phyloP scores from a whole-genome alignment of 2,113 vertebrate genomes.

The Verasper variegatus region DNA sequence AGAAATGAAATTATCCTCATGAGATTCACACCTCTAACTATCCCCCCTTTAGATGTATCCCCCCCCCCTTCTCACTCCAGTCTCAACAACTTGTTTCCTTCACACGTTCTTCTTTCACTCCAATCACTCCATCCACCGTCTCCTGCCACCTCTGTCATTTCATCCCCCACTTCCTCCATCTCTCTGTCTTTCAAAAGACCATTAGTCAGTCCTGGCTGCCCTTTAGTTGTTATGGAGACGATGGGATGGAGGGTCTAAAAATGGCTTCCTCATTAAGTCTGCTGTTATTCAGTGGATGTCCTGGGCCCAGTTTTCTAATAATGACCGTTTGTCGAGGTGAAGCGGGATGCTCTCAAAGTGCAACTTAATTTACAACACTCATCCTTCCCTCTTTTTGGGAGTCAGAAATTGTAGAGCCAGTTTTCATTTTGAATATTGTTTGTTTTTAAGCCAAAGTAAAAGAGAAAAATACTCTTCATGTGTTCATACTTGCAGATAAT shows the following conservation, averaged over 20 bases:
- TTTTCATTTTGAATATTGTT: too few relatives aligned
- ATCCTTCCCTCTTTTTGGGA: too few relatives aligned
- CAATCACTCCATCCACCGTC: background rate
- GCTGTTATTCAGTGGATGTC: constrained; percentile 29
- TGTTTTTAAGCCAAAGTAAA: too few relatives aligned
- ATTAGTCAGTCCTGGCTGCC: constrained; percentile 58
- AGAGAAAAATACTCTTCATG: too few relatives aligned
- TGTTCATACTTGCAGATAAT: too few relatives aligned
- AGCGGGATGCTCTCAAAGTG: too few relatives aligned
- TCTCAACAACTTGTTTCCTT: background rate
- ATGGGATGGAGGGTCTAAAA: constrained; percentile 51
- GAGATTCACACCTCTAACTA: constrained; percentile 49
- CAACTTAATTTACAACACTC: too few relatives aligned
- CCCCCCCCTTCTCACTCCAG: background rate
- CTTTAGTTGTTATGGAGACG: constrained; percentile 71
- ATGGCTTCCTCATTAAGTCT: constrained; percentile 53
- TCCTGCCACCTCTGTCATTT: constrained; percentile 40
- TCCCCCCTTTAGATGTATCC: constrained; percentile 19
- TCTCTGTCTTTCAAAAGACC: constrained; percentile 55
- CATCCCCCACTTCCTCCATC: constrained; percentile 38
- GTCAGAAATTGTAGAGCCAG: too few relatives aligned
- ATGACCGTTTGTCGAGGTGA: background rate
- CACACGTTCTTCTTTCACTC: constrained; percentile 6
- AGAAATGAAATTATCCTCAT: constrained; percentile 55
- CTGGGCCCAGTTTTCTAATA: background rate